A percentile compares a stretch with the other conserved stretches of the same genome.
Evolutionary conservation across 2,113 vertebrate species (phyloP).

Genomic region (Xiphophorus maculatus): DNA sequence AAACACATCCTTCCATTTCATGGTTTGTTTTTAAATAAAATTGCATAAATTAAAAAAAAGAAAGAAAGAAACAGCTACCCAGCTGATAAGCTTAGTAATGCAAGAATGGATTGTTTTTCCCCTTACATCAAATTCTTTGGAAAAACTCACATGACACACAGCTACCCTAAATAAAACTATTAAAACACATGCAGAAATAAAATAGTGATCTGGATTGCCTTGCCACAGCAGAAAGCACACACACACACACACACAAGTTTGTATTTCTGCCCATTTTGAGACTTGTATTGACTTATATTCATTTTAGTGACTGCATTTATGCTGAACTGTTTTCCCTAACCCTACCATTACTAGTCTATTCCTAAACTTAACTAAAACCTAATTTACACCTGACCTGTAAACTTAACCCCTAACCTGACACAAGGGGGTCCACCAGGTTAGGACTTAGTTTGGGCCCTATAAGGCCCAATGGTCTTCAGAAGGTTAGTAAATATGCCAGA

Average conservation of each 20-base stretch:
- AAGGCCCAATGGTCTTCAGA: too few relatives aligned
- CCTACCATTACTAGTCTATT: too few relatives aligned
- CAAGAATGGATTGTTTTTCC: not conserved
- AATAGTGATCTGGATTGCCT: conserved; percentile 13
- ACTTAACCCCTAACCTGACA: not conserved
- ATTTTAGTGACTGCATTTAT: too few relatives aligned
- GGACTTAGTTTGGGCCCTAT: too few relatives aligned
- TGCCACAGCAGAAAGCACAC: not conserved
- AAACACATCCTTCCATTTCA: too few relatives aligned
- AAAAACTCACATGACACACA: not conserved
- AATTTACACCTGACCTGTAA: too few relatives aligned
- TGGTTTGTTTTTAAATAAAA: too few relatives aligned
- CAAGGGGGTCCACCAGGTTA: too few relatives aligned
- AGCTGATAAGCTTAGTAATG: not conserved
- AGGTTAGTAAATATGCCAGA: not conserved
- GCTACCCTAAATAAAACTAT: not conserved
- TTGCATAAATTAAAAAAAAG: not conserved
- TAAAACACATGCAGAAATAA: not conserved
- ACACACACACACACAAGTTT: not conserved
- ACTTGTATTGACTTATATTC: too few relatives aligned
- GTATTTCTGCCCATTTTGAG: too few relatives aligned
- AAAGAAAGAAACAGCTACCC: not conserved
- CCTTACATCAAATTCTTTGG: not conserved
- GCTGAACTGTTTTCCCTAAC: too few relatives aligned
- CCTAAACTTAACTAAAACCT: too few relatives aligned